Evolutionary conservation across 2,113 vertebrate genomes (phyloP).

Genomic region (Asarcornis scutulata): DNA sequence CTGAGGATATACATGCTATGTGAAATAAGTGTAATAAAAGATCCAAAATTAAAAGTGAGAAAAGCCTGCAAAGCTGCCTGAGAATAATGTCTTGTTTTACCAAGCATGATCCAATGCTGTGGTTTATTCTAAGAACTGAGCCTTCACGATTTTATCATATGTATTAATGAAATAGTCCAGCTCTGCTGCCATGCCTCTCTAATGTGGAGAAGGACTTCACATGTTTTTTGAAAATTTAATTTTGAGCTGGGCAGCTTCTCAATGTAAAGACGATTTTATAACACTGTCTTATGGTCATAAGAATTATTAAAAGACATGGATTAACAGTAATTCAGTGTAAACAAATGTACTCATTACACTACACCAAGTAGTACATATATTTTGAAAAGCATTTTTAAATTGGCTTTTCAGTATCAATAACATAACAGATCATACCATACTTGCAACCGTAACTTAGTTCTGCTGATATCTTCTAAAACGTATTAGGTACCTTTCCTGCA

Average conservation of each 20-base stretch:
- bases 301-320: slow-evolving; percentile 44
- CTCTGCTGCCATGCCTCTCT: background rate
- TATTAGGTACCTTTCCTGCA: slow-evolving; percentile 30
- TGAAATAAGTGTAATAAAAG: slow-evolving; percentile 24
- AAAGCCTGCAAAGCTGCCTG: slow-evolving; percentile 26
- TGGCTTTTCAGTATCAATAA: background rate
- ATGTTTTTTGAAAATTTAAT: background rate
- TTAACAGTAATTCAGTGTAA: slow-evolving; percentile 43
- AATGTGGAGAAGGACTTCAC: background rate
- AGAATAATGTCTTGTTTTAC: slow-evolving; percentile 32
- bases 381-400: slow-evolving; percentile 28
- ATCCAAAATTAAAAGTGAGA: slow-evolving; percentile 22
- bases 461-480: slow-evolving; percentile 17
- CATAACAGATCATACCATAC: slow-evolving; percentile 25
- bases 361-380: slow-evolving; percentile 9
- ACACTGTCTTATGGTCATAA: background rate
- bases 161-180: background rate
- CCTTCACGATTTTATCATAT: slow-evolving; percentile 13
- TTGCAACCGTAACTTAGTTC: slow-evolving; percentile 34
- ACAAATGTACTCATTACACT: slow-evolving; percentile 12
- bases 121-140: slow-evolving; percentile 1
- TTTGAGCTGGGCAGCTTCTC: background rate
- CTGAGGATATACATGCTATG: background rate
- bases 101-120: background rate
- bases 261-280: background rate